Evolutionary conservation across 2,888 invertebrate species (phyloP).

Genomic region (Noctua janthe): DNA sequence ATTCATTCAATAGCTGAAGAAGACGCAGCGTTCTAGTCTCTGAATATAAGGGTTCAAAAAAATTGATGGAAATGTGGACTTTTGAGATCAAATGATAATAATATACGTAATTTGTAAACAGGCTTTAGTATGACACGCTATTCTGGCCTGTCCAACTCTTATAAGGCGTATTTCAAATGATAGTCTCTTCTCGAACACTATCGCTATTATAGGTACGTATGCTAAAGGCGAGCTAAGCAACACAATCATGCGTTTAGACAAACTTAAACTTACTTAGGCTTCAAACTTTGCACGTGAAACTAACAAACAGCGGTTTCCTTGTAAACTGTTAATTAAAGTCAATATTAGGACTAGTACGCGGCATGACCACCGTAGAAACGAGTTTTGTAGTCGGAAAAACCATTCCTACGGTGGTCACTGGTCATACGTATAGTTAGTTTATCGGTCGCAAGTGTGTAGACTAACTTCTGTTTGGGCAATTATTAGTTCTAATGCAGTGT

Average conservation of each 20-base stretch:
- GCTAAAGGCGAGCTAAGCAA: background rate
- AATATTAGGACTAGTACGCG: too few species aligned
- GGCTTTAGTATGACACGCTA: background rate
- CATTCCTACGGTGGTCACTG: too few species aligned
- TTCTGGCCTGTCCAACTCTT: background rate
- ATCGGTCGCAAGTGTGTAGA: background rate
- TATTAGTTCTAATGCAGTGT: constrained; percentile 11
- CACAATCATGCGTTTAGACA: background rate
- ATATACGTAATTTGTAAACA: too few species aligned
- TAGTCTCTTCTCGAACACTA: background rate
- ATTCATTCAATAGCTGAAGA: too few species aligned
- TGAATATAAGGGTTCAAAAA: too few species aligned
- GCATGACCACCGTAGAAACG: too few species aligned
- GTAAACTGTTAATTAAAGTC: background rate
- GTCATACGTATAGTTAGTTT: background rate
- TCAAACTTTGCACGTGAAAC: constrained; percentile 13
- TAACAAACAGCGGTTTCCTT: constrained; percentile 21
- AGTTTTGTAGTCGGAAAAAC: too few species aligned
- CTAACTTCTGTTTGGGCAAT: constrained; percentile 10
- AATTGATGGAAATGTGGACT: too few species aligned
- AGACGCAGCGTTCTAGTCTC: too few species aligned
- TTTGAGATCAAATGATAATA: too few species aligned
- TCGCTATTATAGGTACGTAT: too few species aligned
- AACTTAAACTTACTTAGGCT: background rate
- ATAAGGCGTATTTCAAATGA: background rate